Evolutionary conservation across 2,113 vertebrate genomes (phyloP).

Genomic region (Pelobates fuscus): DNA sequence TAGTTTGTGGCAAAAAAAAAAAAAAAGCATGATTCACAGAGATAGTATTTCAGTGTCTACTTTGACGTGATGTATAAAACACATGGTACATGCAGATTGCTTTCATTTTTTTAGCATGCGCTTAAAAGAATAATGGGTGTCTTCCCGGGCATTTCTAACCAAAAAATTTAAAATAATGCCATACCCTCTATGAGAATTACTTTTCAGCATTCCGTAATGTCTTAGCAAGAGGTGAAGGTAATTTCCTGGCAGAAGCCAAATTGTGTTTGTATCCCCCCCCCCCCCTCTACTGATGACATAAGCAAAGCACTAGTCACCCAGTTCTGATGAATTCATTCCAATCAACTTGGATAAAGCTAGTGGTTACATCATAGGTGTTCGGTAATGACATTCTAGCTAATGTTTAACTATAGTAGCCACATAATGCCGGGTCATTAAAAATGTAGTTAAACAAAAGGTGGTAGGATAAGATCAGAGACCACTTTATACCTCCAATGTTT

Average conservation of each 20-base stretch:
- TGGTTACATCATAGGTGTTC: no score
- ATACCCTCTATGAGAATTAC: conserved; percentile 16
- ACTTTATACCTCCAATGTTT: no score
- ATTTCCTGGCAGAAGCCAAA: conserved; percentile 36
- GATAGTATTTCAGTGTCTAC: conserved; percentile 71
- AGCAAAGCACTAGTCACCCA: conserved; percentile 30
- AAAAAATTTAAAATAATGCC: conserved; percentile 25
- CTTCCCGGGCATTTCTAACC: conserved; percentile 7
- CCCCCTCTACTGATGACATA: not conserved
- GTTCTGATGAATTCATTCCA: conserved; percentile 28
- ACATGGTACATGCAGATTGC: conserved; percentile 53
- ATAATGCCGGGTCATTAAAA: no score
- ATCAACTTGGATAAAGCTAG: conserved; percentile 25
- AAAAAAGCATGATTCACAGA: conserved; percentile 71
- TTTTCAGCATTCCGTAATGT: conserved; percentile 21
- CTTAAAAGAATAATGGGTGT: conserved; percentile 22
- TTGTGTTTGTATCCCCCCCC: not conserved
- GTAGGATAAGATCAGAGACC: no score
- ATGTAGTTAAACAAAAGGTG: no score
- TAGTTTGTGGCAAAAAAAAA: conserved; percentile 71
- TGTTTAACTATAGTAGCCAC: no score
- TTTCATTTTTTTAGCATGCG: conserved; percentile 4
- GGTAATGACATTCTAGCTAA: no score
- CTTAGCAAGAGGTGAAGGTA: conserved; percentile 47
- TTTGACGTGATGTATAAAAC: conserved; percentile 56